A percentile compares a stretch with the other conserved stretches of the same genome.
Evolutionary conservation across 1,140 invertebrate species (phyloP).

Genomic region (Pogonomyrmex barbatus): DNA sequence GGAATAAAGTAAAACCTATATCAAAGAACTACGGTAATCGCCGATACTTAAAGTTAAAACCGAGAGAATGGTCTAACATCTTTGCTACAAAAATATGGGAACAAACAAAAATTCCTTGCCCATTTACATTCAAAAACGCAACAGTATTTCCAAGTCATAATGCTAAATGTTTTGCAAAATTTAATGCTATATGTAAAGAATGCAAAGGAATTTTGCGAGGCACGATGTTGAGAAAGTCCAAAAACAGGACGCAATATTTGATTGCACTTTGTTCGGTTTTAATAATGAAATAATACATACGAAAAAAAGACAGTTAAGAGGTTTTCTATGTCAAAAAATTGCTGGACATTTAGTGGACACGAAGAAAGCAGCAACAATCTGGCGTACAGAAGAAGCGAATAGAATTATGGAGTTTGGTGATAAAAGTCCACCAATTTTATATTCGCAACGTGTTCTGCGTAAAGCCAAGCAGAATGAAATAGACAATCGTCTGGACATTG

Average conservation of each 20-base stretch:
- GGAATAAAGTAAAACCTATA: neutral
- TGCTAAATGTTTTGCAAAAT: neutral
- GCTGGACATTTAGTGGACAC: neutral
- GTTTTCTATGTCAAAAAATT: neutral
- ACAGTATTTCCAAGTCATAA: neutral
- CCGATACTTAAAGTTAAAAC: conserved; percentile 10
- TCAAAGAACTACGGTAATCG: neutral
- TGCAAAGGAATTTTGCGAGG: neutral
- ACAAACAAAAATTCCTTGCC: neutral
- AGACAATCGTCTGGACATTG: neutral
- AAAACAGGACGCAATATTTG: conserved; percentile 13
- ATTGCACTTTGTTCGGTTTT: neutral
- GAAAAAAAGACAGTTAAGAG: conserved; percentile 1
- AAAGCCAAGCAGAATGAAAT: neutral
- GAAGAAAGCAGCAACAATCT: neutral
- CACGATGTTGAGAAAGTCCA: neutral
- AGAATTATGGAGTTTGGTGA: conserved; percentile 21
- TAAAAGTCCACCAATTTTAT: conserved; percentile 14
- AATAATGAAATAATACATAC: neutral
- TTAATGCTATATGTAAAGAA: neutral
- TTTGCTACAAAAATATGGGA: conserved; percentile 28
- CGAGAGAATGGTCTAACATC: neutral
- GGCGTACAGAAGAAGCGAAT: neutral
- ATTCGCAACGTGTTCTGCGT: neutral
- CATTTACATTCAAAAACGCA: conserved; percentile 13